Percentiles rank a stretch among this genome's conserved stretches.
phyloP scores from a whole-genome alignment of 2,797 vertebrate species.

The Chaetodon trifasciatus region DNA sequence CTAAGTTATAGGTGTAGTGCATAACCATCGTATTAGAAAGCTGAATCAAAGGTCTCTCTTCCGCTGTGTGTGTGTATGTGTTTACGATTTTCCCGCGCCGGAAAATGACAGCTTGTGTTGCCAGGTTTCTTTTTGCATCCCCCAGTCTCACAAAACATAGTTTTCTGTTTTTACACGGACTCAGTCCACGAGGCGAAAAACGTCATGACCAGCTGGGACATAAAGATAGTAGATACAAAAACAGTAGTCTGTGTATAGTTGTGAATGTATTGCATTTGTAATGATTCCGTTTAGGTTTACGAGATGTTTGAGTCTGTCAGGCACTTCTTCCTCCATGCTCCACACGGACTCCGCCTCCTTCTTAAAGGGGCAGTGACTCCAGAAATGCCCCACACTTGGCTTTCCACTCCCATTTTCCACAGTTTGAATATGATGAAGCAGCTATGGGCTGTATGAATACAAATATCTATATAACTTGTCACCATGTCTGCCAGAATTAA shows the following conservation, averaged over 20 bases:
- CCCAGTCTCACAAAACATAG: not conserved
- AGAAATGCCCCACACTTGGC: not conserved
- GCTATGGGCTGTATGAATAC: not conserved
- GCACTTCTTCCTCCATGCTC: not conserved
- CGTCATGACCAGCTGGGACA: not conserved
- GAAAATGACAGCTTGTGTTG: slow-evolving; percentile 51
- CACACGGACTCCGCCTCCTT: not conserved
- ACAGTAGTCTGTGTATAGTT: fast-evolving
- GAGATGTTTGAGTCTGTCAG: fast-evolving
- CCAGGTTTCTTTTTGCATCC: slow-evolving; percentile 40
- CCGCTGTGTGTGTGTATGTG: slow-evolving; percentile 15
- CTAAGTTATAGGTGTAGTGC: fast-evolving
- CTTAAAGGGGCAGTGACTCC: slow-evolving; percentile 34
- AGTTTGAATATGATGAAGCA: not conserved
- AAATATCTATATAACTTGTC: too few species aligned
- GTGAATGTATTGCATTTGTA: fast-evolving
- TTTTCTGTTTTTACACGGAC: not conserved
- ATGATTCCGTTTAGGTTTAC: fast-evolving
- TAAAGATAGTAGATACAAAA: fast-evolving
- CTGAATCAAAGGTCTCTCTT: not conserved
- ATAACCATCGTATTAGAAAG: not conserved
- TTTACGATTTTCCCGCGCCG: slow-evolving; percentile 78
- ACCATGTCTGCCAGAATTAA: too few species aligned
- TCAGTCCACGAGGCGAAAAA: not conserved
- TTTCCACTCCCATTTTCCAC: not conserved